Base-by-base conservation (phyloP, 2,888 invertebrate genomes). In the Ophonus ardosiacus region DNA sequence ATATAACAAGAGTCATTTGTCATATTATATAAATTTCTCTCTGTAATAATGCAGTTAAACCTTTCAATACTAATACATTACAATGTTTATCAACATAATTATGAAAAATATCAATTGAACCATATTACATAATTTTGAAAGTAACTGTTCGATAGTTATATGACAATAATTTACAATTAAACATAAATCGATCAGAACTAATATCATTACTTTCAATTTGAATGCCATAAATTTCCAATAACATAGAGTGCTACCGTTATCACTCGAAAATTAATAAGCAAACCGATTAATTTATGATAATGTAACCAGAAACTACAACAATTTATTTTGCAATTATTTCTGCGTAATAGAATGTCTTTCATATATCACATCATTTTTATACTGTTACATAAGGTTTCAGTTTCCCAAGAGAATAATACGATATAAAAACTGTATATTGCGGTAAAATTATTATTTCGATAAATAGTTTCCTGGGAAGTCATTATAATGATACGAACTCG, bases 121-220 rank as follows among this genome's bases (percentile, higher is more conserved):
- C 31, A 24, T 15, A 68, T 68, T 68, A 68, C 68, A 68, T 68
- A 68, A 68, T 68, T 68, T 68, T 68, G 68, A 68, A 68, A 68
- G 68, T 68, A 24, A 68, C 63, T 31, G 31, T 68, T 40, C 38
- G n/a, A n/a, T 31, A 68, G 31, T 31, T 68, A 38, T 68, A 68
- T 68, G 68, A 68, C 68, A 68, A 68, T 68, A 68, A 31, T 68
- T 68, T 68, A 68, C 31, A 68, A 38, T 38, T 15, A 51, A 65
- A 65, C 21, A 65, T 65, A 65, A 65, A 65, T 68, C 38, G 68
- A 68, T 68, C 31, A 31, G 38, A 38, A 68, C 31, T 38, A 13
- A 40, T 38, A 68, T 38, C 8, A 7, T n/a, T 38, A 24, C 68
- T 68, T 68, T 68, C 68, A 68, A 63, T 21, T 63, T 63, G 10